Percentiles rank a stretch among this genome's conserved stretches.
Evolutionary conservation across 1,140 invertebrate species (phyloP).

Genomic region (Rhopalosiphum padi): DNA sequence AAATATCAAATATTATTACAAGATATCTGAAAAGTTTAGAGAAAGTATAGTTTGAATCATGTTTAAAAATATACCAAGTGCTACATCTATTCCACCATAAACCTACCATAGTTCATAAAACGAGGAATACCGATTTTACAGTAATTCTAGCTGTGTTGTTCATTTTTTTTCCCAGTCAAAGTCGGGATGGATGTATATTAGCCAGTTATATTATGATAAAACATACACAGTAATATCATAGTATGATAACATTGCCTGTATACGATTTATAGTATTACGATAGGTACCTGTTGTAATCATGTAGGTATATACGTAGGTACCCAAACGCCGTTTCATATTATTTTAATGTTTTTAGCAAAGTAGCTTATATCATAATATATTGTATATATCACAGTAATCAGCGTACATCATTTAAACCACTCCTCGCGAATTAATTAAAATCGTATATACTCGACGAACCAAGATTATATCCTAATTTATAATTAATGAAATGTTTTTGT

Average conservation of each 20-base stretch:
- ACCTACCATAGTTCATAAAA: background rate
- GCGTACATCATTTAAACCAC: conserved; percentile 4
- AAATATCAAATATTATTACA: background rate
- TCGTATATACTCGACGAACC: background rate
- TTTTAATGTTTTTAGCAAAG: background rate
- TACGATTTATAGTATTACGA: too few relatives aligned
- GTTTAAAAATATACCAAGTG: background rate
- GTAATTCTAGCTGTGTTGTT: too few relatives aligned
- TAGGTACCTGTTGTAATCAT: too few relatives aligned
- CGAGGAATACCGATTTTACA: too few relatives aligned
- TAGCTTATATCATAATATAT: background rate
- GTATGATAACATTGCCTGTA: too few relatives aligned
- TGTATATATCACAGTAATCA: background rate
- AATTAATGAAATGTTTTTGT: conserved; percentile 39
- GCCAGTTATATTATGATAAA: too few relatives aligned
- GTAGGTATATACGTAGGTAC: too few relatives aligned
- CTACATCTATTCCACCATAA: background rate
- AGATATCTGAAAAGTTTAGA: background rate
- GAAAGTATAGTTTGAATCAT: too few relatives aligned
- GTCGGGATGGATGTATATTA: too few relatives aligned
- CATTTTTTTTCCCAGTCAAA: too few relatives aligned
- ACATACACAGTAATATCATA: too few relatives aligned
- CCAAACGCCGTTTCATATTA: too few relatives aligned
- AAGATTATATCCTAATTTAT: conserved; percentile 1
- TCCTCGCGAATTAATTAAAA: conserved; percentile 26